A percentile compares a stretch with the other conserved stretches of the same genome.
Evolutionary conservation across 2,113 vertebrate species (phyloP).

Genomic region (Podarcis raffonei): DNA sequence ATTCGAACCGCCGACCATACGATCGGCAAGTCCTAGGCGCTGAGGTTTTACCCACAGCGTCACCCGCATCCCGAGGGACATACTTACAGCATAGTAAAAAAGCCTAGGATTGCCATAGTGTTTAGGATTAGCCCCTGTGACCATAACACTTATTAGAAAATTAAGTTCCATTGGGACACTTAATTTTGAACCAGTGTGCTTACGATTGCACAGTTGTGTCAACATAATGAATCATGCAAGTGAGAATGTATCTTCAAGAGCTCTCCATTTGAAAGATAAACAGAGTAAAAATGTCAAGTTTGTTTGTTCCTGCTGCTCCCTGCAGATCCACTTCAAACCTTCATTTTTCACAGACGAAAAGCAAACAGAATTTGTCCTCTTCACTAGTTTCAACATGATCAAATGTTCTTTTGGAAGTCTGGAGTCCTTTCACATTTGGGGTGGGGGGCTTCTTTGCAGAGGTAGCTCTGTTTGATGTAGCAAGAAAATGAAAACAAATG

Average conservation of each 20-base stretch:
- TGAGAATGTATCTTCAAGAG: conserved; percentile 2
- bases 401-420: background rate
- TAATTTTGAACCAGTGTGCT: background rate
- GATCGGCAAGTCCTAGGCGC: too few species aligned
- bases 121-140: background rate
- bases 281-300: conserved; percentile 4
- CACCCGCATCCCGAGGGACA: too few species aligned
- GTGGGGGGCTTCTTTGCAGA: background rate
- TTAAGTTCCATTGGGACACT: background rate
- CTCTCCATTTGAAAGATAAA: background rate
- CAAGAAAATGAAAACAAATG: background rate
- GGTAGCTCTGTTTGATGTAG: background rate
- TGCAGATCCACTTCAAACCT: background rate
- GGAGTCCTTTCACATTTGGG: background rate
- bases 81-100: background rate
- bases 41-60: too few species aligned
- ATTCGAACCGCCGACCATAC: too few species aligned
- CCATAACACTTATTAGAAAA: background rate
- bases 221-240: background rate
- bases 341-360: background rate
- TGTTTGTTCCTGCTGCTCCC: background rate
- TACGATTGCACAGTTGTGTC: background rate
- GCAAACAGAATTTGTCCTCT: background rate
- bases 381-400: background rate
- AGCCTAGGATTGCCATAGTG: background rate